Evolutionary conservation across 2,888 invertebrate species (phyloP).

Genomic region (Steinernema hermaphroditum): DNA sequence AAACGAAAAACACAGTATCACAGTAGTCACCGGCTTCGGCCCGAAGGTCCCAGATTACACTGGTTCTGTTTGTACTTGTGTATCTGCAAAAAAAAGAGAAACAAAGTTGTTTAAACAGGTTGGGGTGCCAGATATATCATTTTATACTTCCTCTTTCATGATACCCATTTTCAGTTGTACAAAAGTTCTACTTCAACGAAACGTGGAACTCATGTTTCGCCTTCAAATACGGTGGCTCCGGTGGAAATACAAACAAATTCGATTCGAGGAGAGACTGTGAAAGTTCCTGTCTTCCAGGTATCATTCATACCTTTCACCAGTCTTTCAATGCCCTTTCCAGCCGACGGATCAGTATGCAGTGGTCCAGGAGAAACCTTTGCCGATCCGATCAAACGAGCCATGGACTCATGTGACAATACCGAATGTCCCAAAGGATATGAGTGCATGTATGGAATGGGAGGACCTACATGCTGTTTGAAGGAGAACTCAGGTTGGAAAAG

Average conservation of each 20-base stretch:
- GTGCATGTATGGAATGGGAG: not conserved
- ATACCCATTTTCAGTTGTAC: not conserved
- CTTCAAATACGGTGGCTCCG: not conserved
- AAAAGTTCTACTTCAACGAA: constrained; percentile 10
- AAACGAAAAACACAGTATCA: too few species aligned
- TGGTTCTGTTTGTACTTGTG: too few species aligned
- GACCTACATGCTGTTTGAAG: not conserved
- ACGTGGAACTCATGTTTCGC: constrained; percentile 2
- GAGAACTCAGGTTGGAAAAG: not conserved
- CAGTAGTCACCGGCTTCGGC: too few species aligned
- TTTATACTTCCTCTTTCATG: too few species aligned
- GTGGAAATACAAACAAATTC: constrained; percentile 10
- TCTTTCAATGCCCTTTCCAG: not conserved
- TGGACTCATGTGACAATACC: not conserved
- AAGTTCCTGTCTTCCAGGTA: not conserved
- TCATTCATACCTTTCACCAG: not conserved
- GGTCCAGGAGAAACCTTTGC: not conserved
- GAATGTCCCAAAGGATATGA: not conserved
- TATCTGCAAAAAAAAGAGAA: too few species aligned
- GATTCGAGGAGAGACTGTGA: not conserved
- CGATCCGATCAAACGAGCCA: not conserved
- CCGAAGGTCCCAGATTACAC: too few species aligned
- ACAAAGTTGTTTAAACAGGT: too few species aligned
- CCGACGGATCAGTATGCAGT: constrained; percentile 2
- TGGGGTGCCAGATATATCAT: too few species aligned